These are phyloP conservation scores for Enteromius unitaeniatus DNA, from an alignment of 2,797 vertebrate genomes.

Conservation along the genomic window DNA sequence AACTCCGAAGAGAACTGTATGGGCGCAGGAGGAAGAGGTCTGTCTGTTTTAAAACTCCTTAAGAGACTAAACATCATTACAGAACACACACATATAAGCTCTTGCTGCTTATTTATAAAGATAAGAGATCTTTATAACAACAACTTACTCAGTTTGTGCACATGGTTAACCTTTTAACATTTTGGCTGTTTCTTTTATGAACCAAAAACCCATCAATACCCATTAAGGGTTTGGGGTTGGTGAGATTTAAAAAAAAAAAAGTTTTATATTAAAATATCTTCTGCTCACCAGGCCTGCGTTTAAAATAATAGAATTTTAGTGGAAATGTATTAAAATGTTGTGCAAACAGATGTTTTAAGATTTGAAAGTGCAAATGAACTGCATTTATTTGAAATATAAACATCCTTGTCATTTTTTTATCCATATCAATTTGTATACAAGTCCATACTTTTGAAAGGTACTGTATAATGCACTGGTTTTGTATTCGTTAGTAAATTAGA, in stretches of 20 bases:
- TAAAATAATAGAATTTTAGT: not conserved
- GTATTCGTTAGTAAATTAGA: not conserved
- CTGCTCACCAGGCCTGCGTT: not conserved
- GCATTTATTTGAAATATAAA: too few relatives aligned
- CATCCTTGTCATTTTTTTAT: too few relatives aligned
- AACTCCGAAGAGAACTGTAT: conserved; percentile 92
- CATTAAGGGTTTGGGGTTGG: not conserved
- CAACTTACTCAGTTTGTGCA: not conserved
- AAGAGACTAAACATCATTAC: not conserved
- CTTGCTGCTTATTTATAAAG: not conserved
- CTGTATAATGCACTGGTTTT: too few relatives aligned
- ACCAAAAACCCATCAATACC: not conserved
- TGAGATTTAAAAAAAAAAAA: not conserved
- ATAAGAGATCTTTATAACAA: not conserved
- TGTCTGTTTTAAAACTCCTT: not conserved
- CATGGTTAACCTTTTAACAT: not conserved
- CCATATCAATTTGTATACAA: too few relatives aligned
- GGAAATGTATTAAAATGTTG: not conserved
- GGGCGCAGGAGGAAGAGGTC: conserved; percentile 96
- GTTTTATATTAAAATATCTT: not conserved
- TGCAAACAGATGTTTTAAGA: not conserved
- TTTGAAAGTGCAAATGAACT: not conserved
- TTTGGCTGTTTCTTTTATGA: not conserved
- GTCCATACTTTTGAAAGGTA: too few relatives aligned
- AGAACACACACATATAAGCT: not conserved